phyloP scores from a whole-genome alignment of 2,888 invertebrate species.

The Orthonychiurus folsomi region DNA sequence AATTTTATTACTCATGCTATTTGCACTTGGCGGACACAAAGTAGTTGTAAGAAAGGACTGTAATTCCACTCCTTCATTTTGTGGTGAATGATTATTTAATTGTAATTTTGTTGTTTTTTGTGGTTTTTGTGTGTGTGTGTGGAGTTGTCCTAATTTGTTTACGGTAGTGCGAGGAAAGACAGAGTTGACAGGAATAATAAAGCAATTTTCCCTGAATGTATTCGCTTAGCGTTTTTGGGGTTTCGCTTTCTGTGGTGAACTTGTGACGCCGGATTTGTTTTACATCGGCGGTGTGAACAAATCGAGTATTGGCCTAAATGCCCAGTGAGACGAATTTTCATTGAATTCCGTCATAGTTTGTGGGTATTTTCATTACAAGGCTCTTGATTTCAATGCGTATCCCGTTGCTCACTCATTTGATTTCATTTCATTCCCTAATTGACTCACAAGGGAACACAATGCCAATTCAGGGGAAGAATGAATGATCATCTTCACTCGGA shows the following conservation, averaged over 20 bases:
- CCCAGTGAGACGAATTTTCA: constrained; percentile 23
- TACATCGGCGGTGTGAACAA: constrained; percentile 20
- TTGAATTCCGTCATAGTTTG: constrained; percentile 19
- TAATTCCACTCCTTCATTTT: too few species aligned
- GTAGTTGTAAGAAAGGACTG: neutral
- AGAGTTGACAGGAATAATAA: constrained; percentile 1
- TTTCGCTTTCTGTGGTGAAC: constrained; percentile 24
- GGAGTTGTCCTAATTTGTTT: too few species aligned
- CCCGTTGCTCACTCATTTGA: too few species aligned
- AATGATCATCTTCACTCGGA: too few species aligned
- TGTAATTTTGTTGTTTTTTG: neutral
- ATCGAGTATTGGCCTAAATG: constrained; percentile 22
- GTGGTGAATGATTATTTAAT: neutral
- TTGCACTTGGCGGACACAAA: neutral
- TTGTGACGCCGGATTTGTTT: constrained; percentile 4
- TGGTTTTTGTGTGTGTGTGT: constrained; percentile 1
- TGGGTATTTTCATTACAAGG: constrained; percentile 19
- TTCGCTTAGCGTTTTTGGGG: constrained; percentile 5
- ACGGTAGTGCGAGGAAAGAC: too few species aligned
- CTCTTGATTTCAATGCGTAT: constrained; percentile 7
- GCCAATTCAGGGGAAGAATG: too few species aligned
- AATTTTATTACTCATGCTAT: neutral
- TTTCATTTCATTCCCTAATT: too few species aligned
- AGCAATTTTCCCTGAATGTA: neutral
- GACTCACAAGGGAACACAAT: too few species aligned